phyloP scores from a whole-genome alignment of 2,113 vertebrate species.

The Bungarus multicinctus region DNA sequence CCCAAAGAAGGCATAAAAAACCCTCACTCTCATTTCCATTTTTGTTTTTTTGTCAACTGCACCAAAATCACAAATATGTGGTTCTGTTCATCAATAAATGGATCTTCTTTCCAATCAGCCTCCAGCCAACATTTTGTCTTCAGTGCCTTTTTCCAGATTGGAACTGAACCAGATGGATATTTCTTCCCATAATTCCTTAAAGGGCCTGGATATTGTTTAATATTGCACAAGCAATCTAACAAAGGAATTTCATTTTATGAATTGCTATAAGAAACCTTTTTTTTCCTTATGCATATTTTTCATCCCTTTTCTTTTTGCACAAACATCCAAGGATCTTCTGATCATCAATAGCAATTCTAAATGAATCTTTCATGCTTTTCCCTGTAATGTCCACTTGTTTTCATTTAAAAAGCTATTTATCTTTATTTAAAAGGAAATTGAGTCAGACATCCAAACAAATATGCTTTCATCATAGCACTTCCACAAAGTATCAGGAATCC shows the following conservation, averaged over 20 bases:
- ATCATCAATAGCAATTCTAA: neutral
- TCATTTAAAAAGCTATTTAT: conserved; percentile 13
- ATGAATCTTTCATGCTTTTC: neutral
- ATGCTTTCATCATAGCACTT: neutral
- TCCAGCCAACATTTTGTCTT: too few relatives aligned
- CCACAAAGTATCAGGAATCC: neutral
- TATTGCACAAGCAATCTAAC: neutral
- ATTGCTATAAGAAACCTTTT: neutral
- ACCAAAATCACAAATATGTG: too few relatives aligned
- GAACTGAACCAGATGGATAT: too few relatives aligned
- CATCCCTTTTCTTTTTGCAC: neutral
- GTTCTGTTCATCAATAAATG: too few relatives aligned
- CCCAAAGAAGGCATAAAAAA: too few relatives aligned
- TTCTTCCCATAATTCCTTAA: neutral
- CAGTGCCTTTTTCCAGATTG: too few relatives aligned
- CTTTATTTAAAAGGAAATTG: conserved; percentile 25
- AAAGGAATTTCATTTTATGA: neutral
- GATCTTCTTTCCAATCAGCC: too few relatives aligned
- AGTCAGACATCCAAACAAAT: conserved; percentile 3
- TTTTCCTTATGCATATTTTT: neutral
- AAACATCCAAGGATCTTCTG: neutral
- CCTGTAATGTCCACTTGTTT: neutral
- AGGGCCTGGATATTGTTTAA: neutral
- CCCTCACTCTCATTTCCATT: too few relatives aligned
- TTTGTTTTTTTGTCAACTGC: too few relatives aligned